A percentile compares a stretch with the other conserved stretches of the same genome.
These are phyloP conservation scores for Gastracanthus pulcherrimus DNA, from an alignment of 2,888 invertebrate species.

Conservation along the genomic window DNA sequence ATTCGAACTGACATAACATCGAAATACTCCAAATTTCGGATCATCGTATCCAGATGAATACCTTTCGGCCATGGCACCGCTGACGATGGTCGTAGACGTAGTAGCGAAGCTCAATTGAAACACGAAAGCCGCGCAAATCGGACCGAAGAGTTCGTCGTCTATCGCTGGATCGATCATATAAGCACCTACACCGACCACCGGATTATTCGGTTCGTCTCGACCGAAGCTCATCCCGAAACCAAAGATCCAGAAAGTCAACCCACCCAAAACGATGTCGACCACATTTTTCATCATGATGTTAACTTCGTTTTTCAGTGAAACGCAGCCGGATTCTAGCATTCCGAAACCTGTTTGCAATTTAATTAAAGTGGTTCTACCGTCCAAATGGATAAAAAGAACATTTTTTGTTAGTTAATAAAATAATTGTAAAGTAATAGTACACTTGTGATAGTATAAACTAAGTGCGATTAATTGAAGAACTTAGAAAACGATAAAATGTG, in stretches of 20 bases:
- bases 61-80: constrained; percentile 97
- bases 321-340: constrained; percentile 95
- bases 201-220: constrained; percentile 84
- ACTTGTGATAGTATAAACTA: neutral
- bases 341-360: constrained; percentile 86
- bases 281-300: constrained; percentile 99
- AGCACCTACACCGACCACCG: constrained; percentile 91
- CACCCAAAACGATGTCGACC: constrained; percentile 94
- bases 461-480: neutral
- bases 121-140: constrained; percentile 91
- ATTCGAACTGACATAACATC: too few species aligned
- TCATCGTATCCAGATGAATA: too few species aligned
- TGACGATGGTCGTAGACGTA: constrained; percentile 93
- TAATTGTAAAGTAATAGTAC: too few species aligned
- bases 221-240: constrained; percentile 96
- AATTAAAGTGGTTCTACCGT: neutral
- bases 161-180: constrained; percentile 86
- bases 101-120: constrained; percentile 95
- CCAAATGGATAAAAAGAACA: too few species aligned
- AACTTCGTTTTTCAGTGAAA: constrained; percentile 95
- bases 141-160: constrained; percentile 88
- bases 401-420: too few species aligned
- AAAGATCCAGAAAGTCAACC: constrained; percentile 95
- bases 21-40: too few species aligned
- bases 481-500: too few species aligned